A percentile compares a stretch with the other conserved stretches of the same genome.
These are phyloP conservation scores for Trematomus bernacchii DNA, from an alignment of 2,797 vertebrate genomes.

Conservation along the genomic window DNA sequence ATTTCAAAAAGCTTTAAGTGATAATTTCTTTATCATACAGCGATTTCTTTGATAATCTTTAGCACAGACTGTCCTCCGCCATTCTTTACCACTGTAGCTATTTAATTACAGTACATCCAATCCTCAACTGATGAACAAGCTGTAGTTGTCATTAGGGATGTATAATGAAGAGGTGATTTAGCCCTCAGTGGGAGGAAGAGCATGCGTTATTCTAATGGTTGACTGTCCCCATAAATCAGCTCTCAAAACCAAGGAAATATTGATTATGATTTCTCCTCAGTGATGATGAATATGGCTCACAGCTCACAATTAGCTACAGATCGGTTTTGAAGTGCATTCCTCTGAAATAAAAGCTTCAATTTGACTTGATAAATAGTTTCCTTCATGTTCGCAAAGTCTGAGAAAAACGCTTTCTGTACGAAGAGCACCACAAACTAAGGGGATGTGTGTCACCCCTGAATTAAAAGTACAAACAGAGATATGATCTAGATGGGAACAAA, in stretches of 20 bases:
- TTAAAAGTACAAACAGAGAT: slow-evolving; percentile 66
- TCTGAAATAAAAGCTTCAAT: background rate
- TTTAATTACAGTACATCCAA: slow-evolving; percentile 73
- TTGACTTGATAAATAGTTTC: background rate
- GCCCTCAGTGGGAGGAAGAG: background rate
- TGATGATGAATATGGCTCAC: background rate
- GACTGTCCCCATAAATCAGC: background rate
- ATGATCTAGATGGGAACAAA: slow-evolving; percentile 67
- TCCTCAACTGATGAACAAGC: slow-evolving; percentile 49
- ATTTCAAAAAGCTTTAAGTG: background rate
- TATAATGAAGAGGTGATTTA: background rate
- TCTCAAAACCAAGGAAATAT: background rate
- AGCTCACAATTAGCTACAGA: background rate
- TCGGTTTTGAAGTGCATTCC: background rate
- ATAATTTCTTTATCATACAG: background rate
- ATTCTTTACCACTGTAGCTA: background rate
- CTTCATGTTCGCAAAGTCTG: background rate
- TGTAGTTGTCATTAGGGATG: slow-evolving; percentile 51
- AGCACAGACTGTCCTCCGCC: background rate
- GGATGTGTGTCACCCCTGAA: slow-evolving; percentile 56
- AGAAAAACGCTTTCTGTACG: slow-evolving; percentile 19
- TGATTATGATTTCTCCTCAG: background rate
- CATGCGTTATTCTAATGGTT: background rate
- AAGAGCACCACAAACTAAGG: slow-evolving; percentile 25
- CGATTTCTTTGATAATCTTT: background rate